Base-by-base conservation (phyloP, 2,113 vertebrate genomes). In the Xiphophorus maculatus region DNA sequence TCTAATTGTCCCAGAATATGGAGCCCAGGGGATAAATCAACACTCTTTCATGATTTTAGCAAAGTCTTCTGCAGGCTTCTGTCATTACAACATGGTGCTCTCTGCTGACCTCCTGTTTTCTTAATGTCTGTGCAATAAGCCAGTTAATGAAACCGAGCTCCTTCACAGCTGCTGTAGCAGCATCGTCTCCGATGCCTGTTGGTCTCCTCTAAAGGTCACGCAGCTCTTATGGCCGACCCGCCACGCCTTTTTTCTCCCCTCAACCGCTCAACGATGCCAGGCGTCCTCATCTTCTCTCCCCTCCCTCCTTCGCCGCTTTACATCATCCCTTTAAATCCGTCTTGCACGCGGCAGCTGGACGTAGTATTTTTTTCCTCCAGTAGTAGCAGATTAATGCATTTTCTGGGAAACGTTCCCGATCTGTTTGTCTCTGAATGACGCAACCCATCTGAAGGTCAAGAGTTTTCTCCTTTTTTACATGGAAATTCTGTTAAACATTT, bases 181-280 rank as follows among this genome's bases (percentile, higher is more conserved):
- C 80, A 68, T 76, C 80, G 32, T 70, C 74, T 83, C 80, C 81
- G 72, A 82, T 84, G 76, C 76, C 83, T 15, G 13, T 10, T 54
- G 51, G 51, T n/a, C 25, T 76, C 80, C 72, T 79, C 68, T 80
- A 72, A 89, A 92, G 88, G 73, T 80, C 85, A 82, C 69, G 66
- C 91, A 92, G 82, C 90, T 91, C 89, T 80, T 82, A n/a, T 63
- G 5, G 54, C 61, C 27, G 42, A 32, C 30, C 14, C 65, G 89
- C 89, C 89, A 60, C 88, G 28, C 91, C 92, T 88, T 84, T 68
- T 73, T 66, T 76, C 64, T 64, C 72, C 79, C 54, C 68, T 70
- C 75, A 80, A 87, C 63, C 79, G 79, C 71, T 77, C 66, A 44
- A 64, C 35, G 48, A 75, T 81, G 79, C 85, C 73, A 63, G 35